These are phyloP conservation scores for Callithrix jacchus DNA, from an alignment of 2,113 vertebrate genomes.

Conservation along the genomic window DNA sequence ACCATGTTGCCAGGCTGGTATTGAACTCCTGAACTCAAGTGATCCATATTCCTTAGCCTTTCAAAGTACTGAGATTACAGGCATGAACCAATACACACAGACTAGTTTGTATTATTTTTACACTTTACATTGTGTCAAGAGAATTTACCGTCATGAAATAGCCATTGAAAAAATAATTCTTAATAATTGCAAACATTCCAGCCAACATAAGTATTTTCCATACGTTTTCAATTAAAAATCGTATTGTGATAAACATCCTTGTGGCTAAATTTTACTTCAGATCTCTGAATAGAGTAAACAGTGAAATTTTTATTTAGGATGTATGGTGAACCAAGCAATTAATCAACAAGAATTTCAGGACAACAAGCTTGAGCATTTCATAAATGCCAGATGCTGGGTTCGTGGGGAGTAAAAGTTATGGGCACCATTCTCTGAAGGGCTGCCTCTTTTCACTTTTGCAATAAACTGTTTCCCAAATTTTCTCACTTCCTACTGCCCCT, in stretches of 20 bases:
- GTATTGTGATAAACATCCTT: not conserved
- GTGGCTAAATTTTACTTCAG: constrained; percentile 2
- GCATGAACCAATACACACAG: too few relatives aligned
- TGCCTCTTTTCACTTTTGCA: not conserved
- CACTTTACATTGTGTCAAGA: not conserved
- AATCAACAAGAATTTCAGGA: not conserved
- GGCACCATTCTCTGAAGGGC: not conserved
- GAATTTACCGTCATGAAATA: not conserved
- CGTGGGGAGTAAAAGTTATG: not conserved
- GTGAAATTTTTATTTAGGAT: not conserved
- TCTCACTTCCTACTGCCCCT: not conserved
- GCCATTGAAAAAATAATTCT: not conserved
- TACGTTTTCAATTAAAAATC: constrained; percentile 38
- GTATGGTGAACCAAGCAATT: not conserved
- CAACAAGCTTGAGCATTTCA: not conserved
- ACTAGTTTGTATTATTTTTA: not conserved
- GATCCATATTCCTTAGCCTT: too few relatives aligned
- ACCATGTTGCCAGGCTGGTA: too few relatives aligned
- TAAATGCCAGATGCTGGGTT: not conserved
- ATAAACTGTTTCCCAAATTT: not conserved
- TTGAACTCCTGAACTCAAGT: too few relatives aligned
- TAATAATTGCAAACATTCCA: constrained; percentile 6
- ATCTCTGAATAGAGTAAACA: not conserved
- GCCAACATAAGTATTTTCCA: not conserved
- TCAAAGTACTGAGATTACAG: too few relatives aligned